phyloP scores from a whole-genome alignment of 2,888 invertebrate species.

The Amblyjoppa proteus region DNA sequence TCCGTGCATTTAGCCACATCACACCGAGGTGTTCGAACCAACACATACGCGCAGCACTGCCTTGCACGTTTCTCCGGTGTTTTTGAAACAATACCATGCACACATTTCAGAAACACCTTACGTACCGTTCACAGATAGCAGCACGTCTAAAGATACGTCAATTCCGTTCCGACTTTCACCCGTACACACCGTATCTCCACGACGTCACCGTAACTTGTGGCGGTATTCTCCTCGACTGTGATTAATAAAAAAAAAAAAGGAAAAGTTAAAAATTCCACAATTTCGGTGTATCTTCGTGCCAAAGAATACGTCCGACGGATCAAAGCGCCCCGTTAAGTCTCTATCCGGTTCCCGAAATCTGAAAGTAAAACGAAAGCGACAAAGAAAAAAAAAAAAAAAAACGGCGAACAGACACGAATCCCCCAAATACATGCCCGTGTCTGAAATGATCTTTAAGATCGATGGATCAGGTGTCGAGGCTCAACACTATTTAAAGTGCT shows the following conservation, averaged over 20 bases:
- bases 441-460: constrained; percentile 68
- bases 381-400: too few species aligned
- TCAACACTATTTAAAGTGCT: constrained; percentile 73
- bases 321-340: background rate
- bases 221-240: constrained; percentile 66
- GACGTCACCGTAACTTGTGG: constrained; percentile 66
- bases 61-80: background rate
- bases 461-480: constrained; percentile 68
- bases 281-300: constrained; percentile 26
- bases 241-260: background rate
- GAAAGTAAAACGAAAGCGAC: constrained; percentile 20
- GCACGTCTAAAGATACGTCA: constrained; percentile 53
- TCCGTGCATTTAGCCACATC: background rate
- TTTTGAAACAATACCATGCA: background rate
- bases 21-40: too few species aligned
- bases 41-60: too few species aligned
- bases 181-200: constrained; percentile 53
- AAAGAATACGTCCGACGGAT: background rate
- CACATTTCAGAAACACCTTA: constrained; percentile 13
- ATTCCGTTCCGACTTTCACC: constrained; percentile 61
- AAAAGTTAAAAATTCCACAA: constrained; percentile 51
- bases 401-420: background rate
- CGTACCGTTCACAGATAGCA: constrained; percentile 65
- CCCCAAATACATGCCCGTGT: constrained; percentile 20
- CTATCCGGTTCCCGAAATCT: background rate